A percentile compares a stretch with the other conserved stretches of the same genome.
Evolutionary conservation across 2,888 invertebrate genomes (phyloP).

Genomic region (Philereme vetulata): DNA sequence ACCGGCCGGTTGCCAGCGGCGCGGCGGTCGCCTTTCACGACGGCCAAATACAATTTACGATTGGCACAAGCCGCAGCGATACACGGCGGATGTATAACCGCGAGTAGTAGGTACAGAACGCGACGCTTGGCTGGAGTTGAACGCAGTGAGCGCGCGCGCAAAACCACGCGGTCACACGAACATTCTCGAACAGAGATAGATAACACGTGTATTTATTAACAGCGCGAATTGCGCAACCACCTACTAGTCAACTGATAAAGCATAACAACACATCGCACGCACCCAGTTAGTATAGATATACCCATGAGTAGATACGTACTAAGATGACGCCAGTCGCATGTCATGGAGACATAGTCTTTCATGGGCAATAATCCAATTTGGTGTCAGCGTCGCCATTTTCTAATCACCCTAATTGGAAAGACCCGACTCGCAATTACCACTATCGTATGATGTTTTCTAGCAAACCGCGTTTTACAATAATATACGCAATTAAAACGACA

Average conservation of each 20-base stretch:
- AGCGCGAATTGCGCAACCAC: constrained; percentile 65
- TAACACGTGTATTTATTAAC: constrained; percentile 70
- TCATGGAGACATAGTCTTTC: constrained; percentile 46
- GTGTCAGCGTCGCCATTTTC: constrained; percentile 55
- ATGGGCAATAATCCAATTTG: constrained; percentile 63
- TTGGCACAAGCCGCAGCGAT: constrained; percentile 50
- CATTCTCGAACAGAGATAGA: constrained; percentile 71
- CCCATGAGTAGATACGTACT: background rate
- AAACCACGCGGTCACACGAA: constrained; percentile 65
- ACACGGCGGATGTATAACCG: constrained; percentile 39
- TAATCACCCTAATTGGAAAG: constrained; percentile 67
- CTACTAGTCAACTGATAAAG: constrained; percentile 49
- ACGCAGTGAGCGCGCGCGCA: constrained; percentile 53
- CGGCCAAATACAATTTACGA: constrained; percentile 69
- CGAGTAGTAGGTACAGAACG: constrained; percentile 41
- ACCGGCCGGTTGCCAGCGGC: constrained; percentile 57
- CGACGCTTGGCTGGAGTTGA: constrained; percentile 25
- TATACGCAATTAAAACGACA: constrained; percentile 47
- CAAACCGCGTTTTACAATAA: constrained; percentile 43
- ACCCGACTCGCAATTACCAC: constrained; percentile 57
- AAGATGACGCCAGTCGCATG: constrained; percentile 45
- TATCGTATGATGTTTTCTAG: constrained; percentile 52
- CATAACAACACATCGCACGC: constrained; percentile 20
- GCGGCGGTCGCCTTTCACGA: constrained; percentile 70
- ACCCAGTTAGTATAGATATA: background rate